A percentile compares a stretch with the other conserved stretches of the same genome.
phyloP scores from a whole-genome alignment of 2,888 invertebrate genomes.

The Caenorhabditis uteleia region DNA sequence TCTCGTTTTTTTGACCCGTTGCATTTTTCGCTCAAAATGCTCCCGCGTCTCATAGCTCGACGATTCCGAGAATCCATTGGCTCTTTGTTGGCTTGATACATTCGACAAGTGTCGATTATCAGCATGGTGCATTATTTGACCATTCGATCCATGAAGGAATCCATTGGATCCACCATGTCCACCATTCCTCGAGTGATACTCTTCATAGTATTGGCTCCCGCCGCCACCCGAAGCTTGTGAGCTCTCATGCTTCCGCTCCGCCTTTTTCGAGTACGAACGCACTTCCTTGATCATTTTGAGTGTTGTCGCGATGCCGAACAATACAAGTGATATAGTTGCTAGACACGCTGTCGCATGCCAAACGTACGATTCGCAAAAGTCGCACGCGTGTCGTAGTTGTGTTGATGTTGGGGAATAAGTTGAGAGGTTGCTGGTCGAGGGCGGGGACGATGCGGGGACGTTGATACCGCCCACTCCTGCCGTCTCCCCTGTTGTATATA shows the following conservation, averaged over 20 bases:
- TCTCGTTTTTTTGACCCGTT: conserved; percentile 62
- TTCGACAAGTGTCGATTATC: conserved; percentile 48
- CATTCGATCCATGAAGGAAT: conserved; percentile 10
- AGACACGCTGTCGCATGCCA: conserved; percentile 55
- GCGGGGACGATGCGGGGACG: background rate
- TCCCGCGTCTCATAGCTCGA: conserved; percentile 68
- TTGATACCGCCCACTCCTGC: background rate
- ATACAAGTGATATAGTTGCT: conserved; percentile 50
- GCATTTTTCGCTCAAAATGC: conserved; percentile 68
- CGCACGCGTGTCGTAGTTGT: conserved; percentile 48
- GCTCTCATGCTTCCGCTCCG: conserved; percentile 65
- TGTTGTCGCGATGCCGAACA: conserved; percentile 72
- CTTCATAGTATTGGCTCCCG: conserved; percentile 30
- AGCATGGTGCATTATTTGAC: conserved; percentile 74
- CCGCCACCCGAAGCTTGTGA: conserved; percentile 38
- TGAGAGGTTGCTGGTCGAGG: conserved; percentile 4
- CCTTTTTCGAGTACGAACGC: conserved; percentile 74
- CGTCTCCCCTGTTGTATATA: background rate
- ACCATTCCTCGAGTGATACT: conserved; percentile 28
- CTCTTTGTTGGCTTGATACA: conserved; percentile 35
- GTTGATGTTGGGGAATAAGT: conserved; percentile 35
- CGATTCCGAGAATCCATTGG: conserved; percentile 64
- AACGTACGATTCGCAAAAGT: conserved; percentile 49
- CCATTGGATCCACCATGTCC: conserved; percentile 31
- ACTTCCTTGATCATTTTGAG: conserved; percentile 76